Evolutionary conservation across 2,797 vertebrate species (phyloP), one percentile per base, ranked within the genome.

Genomic region (Picus viridis): DNA sequence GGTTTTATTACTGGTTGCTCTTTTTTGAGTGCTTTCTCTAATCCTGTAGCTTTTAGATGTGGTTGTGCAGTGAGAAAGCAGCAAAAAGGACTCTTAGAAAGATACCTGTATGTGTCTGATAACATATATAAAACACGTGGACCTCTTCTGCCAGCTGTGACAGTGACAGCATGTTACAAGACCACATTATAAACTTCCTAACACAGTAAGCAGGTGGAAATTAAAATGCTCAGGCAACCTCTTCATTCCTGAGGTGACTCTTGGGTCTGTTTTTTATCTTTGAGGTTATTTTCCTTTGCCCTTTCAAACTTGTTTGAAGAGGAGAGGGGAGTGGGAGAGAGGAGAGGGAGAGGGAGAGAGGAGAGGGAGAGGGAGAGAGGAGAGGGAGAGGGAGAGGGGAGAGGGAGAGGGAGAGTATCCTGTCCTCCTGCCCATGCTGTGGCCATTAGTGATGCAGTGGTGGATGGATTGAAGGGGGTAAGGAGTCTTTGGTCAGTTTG

Each of bases 361-460:
- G 34, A 34, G 34, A 34, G 34, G 39, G 39, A 39, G 39, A 39
- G 39, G 47, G 47, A 10, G n/a, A n/a, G n/a, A n/a, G 45, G 16
- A 6, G 5, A 41, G 41, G 41, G 41, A 43, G 41, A 39, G 58
- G 41, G 39, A 77, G 51, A 12, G 12, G 41, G 34, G 34, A 34
- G 34, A 34, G 34, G 34, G 41, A 43, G 16, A 16, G 41, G 49
- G 39, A 10, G 47, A 20, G 10, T 23, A 4, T 11, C 9, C 12
- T 81, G 58, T 64, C 23, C 36, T 80, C 20, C 43, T 63, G 24
- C 16, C 57, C 0, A 0, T 4, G 2, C 39, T 29, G 45, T 39
- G 56, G 26, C 45, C 26, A 8, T 22, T 8, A 39, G 59, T 5
- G 39, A 30, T 26, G 45, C 34, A 27, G 39, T 5, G 29, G 14